phyloP scores from a whole-genome alignment of 2,113 vertebrate genomes.

The Ibidorhyncha struthersii region DNA sequence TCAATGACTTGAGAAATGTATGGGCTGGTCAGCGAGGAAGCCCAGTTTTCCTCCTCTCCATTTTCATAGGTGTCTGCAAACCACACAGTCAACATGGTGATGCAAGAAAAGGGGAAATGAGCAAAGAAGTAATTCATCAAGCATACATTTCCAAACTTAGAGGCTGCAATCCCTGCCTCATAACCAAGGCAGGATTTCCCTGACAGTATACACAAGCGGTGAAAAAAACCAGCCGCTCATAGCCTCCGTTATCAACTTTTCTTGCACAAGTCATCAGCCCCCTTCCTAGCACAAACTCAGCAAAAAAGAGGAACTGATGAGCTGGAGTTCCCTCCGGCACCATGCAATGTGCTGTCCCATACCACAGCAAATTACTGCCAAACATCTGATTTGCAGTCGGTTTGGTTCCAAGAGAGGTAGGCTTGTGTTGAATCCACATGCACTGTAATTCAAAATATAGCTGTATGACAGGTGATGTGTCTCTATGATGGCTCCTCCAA shows the following conservation, averaged over 20 bases:
- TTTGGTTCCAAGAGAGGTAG: neutral
- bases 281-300: neutral
- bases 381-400: neutral
- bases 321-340: neutral
- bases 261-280: neutral
- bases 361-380: neutral
- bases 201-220: neutral
- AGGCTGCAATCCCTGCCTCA: neutral
- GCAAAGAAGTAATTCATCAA: neutral
- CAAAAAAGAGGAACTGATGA: neutral
- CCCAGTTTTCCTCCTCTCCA: neutral
- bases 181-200: neutral
- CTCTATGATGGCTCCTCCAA: neutral
- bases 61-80: neutral
- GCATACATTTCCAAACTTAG: neutral
- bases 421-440: neutral
- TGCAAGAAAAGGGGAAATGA: neutral
- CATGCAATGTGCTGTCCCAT: neutral
- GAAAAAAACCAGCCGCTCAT: neutral
- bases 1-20: neutral
- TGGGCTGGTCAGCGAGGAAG: neutral
- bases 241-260: neutral
- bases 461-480: too few relatives aligned
- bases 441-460: neutral
- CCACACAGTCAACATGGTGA: neutral